These are phyloP conservation scores for Echiichthys vipera DNA, from an alignment of 2,797 vertebrate genomes.

Conservation along the genomic window DNA sequence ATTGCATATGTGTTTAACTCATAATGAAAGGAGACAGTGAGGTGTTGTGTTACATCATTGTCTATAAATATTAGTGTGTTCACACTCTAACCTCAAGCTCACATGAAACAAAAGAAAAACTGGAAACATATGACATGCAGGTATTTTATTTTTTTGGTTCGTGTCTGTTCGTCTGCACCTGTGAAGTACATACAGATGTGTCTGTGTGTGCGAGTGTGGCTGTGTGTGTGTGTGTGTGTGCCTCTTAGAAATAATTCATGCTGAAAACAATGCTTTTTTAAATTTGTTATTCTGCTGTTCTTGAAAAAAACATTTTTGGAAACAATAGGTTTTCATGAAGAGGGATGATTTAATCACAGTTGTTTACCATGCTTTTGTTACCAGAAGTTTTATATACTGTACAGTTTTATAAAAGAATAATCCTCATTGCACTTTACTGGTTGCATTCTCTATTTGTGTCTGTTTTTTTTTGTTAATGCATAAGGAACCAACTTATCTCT, in stretches of 20 bases:
- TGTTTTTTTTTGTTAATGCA: background rate
- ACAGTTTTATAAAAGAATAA: background rate
- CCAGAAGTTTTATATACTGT: background rate
- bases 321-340: background rate
- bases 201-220: background rate
- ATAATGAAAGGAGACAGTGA: background rate
- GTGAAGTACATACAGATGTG: background rate
- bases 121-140: background rate
- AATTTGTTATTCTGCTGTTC: background rate
- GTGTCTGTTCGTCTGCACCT: background rate
- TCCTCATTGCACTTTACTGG: background rate
- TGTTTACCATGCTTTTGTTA: background rate
- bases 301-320: background rate
- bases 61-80: background rate
- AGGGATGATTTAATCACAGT: background rate
- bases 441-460: background rate
- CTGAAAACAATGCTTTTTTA: background rate
- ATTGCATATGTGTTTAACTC: background rate
- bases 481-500: background rate
- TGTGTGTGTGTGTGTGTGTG: background rate
- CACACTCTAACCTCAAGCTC: background rate
- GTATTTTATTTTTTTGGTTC: constrained; percentile 7
- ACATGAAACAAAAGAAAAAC: background rate
- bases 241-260: no score
- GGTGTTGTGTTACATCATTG: background rate